phyloP scores from a whole-genome alignment of 2,888 invertebrate species.

The Dryomyza anilis region DNA sequence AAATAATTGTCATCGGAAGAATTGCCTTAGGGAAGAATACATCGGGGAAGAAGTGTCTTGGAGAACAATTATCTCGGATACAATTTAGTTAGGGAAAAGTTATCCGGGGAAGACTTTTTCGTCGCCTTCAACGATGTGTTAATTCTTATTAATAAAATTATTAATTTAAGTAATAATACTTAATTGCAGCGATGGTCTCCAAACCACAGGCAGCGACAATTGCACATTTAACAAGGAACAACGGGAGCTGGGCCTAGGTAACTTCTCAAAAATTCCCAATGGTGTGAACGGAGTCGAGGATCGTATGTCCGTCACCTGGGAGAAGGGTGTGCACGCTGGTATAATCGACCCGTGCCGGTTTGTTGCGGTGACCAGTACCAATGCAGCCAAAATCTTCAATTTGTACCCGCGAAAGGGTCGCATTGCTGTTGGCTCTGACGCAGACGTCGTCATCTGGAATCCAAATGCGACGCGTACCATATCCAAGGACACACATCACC shows the following conservation, averaged over 20 bases:
- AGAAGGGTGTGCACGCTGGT: constrained; percentile 89
- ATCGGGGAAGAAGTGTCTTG: no score
- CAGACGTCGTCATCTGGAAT: constrained; percentile 97
- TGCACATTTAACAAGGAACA: constrained; percentile 93
- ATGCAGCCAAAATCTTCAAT: constrained; percentile 97
- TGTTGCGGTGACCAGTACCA: constrained; percentile 95
- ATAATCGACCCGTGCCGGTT: constrained; percentile 90
- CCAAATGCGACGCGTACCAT: constrained; percentile 82
- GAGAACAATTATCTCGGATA: no score
- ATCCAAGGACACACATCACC: constrained; percentile 89
- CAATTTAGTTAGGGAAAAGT: no score
- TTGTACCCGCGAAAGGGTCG: constrained; percentile 95
- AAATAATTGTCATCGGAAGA: no score
- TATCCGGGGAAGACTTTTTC: no score
- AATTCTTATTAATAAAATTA: no score
- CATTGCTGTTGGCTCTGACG: constrained; percentile 91
- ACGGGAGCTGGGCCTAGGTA: constrained; percentile 83
- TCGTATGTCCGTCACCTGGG: constrained; percentile 96
- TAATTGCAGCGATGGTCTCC: constrained; percentile 80
- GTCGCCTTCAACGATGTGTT: no score
- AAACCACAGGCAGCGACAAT: constrained; percentile 95
- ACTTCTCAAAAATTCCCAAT: constrained; percentile 94
- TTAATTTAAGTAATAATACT: no score
- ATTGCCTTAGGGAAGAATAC: no score
- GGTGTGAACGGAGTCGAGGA: constrained; percentile 98